These are phyloP conservation scores for Achroia grisella DNA, from an alignment of 1,140 invertebrate genomes.

Conservation along the genomic window DNA sequence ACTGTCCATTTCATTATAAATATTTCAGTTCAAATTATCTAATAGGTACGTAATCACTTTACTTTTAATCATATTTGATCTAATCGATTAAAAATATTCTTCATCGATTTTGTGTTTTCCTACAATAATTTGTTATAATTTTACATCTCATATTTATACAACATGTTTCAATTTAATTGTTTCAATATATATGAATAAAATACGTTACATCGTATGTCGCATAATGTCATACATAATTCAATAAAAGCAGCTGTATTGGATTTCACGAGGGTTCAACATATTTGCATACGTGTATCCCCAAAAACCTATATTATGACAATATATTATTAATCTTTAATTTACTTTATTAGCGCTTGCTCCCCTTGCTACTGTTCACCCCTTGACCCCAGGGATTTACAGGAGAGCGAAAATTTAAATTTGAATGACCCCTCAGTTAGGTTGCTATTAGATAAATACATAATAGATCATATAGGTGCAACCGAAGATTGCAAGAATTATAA, in stretches of 20 bases:
- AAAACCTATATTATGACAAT: conserved; percentile 67
- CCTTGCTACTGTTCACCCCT: conserved; percentile 33
- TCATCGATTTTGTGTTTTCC: too few relatives aligned
- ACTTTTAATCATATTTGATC: too few relatives aligned
- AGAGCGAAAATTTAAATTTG: conserved; percentile 70
- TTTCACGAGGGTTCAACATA: conserved; percentile 43
- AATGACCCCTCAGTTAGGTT: conserved; percentile 35
- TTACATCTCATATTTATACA: too few relatives aligned
- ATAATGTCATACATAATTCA: conserved; percentile 30
- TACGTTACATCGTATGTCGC: conserved; percentile 7
- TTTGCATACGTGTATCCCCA: conserved; percentile 58
- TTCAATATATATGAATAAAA: not conserved
- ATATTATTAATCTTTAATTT: conserved; percentile 74
- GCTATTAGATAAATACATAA: too few relatives aligned
- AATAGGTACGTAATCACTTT: too few relatives aligned
- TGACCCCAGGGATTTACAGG: conserved; percentile 45
- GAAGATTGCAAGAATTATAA: too few relatives aligned
- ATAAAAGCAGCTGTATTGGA: conserved; percentile 40
- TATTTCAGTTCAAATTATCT: too few relatives aligned
- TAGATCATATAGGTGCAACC: not conserved
- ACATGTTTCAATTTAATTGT: too few relatives aligned
- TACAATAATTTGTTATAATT: too few relatives aligned
- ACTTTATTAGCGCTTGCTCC: conserved; percentile 65
- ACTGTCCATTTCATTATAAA: too few relatives aligned
- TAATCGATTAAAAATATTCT: too few relatives aligned